Evolutionary conservation across 2,797 vertebrate species (phyloP).

Genomic region (Falco novaeseelandiae): DNA sequence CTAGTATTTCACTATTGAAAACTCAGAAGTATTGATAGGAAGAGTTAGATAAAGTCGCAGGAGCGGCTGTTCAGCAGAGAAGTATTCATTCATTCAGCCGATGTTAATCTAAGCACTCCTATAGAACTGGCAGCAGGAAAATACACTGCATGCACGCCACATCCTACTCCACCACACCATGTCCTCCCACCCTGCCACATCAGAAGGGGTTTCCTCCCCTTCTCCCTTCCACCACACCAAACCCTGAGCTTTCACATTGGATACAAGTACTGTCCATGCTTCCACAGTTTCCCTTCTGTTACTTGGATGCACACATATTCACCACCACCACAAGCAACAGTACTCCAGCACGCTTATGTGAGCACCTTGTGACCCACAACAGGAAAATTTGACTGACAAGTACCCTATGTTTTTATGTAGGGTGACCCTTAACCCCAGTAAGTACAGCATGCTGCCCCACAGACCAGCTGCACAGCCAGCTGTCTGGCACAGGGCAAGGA

Average conservation of each 20-base stretch:
- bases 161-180: not conserved
- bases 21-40: not conserved
- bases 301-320: not conserved
- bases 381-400: not conserved
- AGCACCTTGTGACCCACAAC: not conserved
- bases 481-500: not conserved
- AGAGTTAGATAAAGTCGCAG: not conserved
- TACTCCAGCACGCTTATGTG: not conserved
- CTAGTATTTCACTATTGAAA: not conserved
- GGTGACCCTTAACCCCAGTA: not conserved
- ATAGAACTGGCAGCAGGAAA: not conserved
- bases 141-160: not conserved
- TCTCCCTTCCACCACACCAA: not conserved
- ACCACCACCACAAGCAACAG: not conserved
- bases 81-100: not conserved
- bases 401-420: not conserved
- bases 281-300: not conserved
- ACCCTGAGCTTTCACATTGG: not conserved
- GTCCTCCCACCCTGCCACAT: not conserved
- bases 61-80: not conserved
- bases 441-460: not conserved
- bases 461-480: not conserved
- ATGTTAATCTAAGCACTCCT: not conserved
- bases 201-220: not conserved
- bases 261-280: not conserved